A percentile compares a stretch with the other conserved stretches of the same genome.
phyloP scores from a whole-genome alignment of 2,888 invertebrate species.

The Eristalinus aeneus region DNA sequence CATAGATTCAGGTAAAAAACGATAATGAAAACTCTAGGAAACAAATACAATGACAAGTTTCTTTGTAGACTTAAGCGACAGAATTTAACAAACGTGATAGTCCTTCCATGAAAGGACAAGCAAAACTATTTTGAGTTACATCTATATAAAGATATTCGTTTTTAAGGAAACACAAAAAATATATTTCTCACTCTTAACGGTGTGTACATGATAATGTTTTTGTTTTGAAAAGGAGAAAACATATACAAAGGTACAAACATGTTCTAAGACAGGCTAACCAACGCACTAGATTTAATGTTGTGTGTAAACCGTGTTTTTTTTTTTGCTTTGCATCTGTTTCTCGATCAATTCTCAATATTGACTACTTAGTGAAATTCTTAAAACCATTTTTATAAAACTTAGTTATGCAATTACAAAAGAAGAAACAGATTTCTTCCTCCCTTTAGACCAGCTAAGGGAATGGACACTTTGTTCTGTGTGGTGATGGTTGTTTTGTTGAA shows the following conservation, averaged over 20 bases:
- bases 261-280: neutral
- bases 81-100: constrained; percentile 6
- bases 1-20: neutral
- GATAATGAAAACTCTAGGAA: neutral
- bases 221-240: neutral
- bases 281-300: neutral
- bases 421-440: constrained; percentile 9
- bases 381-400: constrained; percentile 17
- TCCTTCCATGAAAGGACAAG: constrained; percentile 19
- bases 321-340: neutral
- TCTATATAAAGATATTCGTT: neutral
- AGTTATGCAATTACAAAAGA: constrained; percentile 15
- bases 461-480: constrained; percentile 16
- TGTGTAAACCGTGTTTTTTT: constrained; percentile 1
- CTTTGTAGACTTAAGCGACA: constrained; percentile 8
- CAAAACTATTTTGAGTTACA: neutral
- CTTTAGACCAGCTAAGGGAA: constrained; percentile 42
- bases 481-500: constrained; percentile 34
- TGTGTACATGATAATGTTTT: neutral
- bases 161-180: neutral
- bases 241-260: neutral
- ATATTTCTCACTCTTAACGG: neutral
- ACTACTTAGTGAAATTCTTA: neutral
- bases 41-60: constrained; percentile 6
- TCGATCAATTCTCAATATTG: constrained; percentile 9